A percentile compares a stretch with the other conserved stretches of the same genome.
These are phyloP conservation scores for Dryocosmus kuriphilus DNA, from an alignment of 2,888 invertebrate species.

Conservation along the genomic window DNA sequence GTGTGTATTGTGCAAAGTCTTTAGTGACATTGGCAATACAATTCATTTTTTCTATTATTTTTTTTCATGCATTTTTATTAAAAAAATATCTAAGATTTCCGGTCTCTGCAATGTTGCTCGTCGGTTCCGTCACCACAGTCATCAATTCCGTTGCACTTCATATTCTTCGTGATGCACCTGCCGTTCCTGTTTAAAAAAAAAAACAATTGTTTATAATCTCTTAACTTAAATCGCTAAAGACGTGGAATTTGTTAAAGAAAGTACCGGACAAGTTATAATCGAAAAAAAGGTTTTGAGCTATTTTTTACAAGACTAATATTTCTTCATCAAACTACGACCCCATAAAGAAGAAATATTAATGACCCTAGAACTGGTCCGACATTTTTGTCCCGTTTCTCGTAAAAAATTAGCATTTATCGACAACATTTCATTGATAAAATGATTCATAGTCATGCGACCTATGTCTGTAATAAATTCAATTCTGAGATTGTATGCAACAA, in stretches of 20 bases:
- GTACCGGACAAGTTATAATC: too few relatives aligned
- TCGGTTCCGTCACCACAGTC: slow-evolving; percentile 85
- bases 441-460: slow-evolving; percentile 6
- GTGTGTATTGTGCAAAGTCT: slow-evolving; percentile 54
- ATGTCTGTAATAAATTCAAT: slow-evolving; percentile 34
- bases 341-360: slow-evolving; percentile 20
- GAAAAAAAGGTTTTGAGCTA: too few relatives aligned
- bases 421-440: slow-evolving; percentile 23
- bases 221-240: not conserved
- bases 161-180: slow-evolving; percentile 81
- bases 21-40: slow-evolving; percentile 18
- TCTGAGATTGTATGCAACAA: slow-evolving; percentile 36
- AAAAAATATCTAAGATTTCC: slow-evolving; percentile 58
- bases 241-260: not conserved
- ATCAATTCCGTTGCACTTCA: slow-evolving; percentile 83
- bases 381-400: not conserved
- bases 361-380: slow-evolving; percentile 6
- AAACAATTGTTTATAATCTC: not conserved
- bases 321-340: not conserved
- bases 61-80: slow-evolving; percentile 49
- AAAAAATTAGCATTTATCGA: slow-evolving; percentile 24
- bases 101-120: slow-evolving; percentile 79
- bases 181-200: slow-evolving; percentile 79
- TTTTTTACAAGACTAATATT: not conserved
- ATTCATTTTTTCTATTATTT: slow-evolving; percentile 45